Evolutionary conservation across 2,797 vertebrate genomes (phyloP), one percentile per base, ranked within the genome.

Genomic region (Euphonia xanthogaster): DNA sequence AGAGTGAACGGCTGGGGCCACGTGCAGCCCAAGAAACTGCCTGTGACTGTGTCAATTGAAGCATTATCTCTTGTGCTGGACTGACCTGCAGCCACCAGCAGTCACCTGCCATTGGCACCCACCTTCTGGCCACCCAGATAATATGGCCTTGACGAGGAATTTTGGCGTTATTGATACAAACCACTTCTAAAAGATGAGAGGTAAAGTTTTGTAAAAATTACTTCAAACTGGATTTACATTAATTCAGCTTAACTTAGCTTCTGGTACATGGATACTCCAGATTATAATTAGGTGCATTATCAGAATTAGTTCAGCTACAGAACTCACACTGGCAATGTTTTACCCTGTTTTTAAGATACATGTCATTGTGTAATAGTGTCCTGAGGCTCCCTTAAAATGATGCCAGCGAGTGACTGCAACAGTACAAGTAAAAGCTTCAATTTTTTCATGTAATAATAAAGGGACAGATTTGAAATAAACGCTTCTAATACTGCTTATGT

Each of bases 41-140:
- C 37, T 1, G 3, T 45, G 48, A 35, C 7, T 17, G 22, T 10
- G 39, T 2, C 27, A 60, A 7, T 0, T 28, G 47, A 71, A 81
- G n/a, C 5, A 7, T 9, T 14, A 2, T 2, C 1, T 9, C 33
- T 14, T 48, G 28, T 2, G 7, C 48, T n/a, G 60, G 7, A 19
- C 21, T 47, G 57, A 33, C 65, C 25, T 2, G 7, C n/a, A 44
- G 83, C 45, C 65, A 67, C 44, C 35, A 58, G 44, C 27, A 71
- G 30, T 28, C 35, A 81, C 44, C 63, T 55, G 54, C n/a, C 39
- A 53, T 1, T 0, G 0, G 48, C 42, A 61, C 14, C 7, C 33
- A 53, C 0, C 0, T 17, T 23, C 15, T 30, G 45, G n/a, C 21
- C 57, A 63, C 45, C n/a, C 25, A 54, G 20, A 19, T 5, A 57